Conservation (phyloP, 92 coral and sea anemone species). For the Porites rus region DNA sequence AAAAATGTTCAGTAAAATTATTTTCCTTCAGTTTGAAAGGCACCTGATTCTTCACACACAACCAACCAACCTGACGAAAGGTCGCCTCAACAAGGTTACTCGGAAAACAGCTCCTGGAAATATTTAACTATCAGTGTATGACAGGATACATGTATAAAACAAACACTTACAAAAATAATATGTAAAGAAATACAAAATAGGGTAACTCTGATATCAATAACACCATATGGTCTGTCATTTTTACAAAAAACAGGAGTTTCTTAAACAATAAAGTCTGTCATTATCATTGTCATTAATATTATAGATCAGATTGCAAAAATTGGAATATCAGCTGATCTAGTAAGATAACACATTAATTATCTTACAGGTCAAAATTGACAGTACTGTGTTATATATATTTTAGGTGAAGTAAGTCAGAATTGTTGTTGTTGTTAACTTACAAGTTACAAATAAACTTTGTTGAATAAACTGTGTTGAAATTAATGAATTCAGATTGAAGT, state of each 20-base stretch:
- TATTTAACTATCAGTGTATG: conserved; percentile 26
- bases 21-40: not conserved
- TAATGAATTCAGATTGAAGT: no score
- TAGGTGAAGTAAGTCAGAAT: no score
- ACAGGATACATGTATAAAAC: not conserved
- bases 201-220: not conserved
- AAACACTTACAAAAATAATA: not conserved
- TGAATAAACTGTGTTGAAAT: no score
- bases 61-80: conserved; percentile 83
- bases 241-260: no score
- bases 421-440: no score
- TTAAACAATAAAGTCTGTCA: no score
- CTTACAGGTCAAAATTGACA: no score
- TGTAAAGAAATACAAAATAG: not conserved
- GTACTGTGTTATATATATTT: no score
- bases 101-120: conserved; percentile 90
- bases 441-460: no score
- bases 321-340: no score
- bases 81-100: conserved; percentile 94
- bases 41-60: conserved; percentile 15
- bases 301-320: not conserved
- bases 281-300: not conserved
- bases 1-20: conserved; percentile 14
- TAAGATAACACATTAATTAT: no score
- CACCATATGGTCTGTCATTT: no score